A percentile compares a stretch with the other conserved stretches of the same genome.
Evolutionary conservation across 2,888 invertebrate species (phyloP).

Genomic region (Calliphora vomitoria): DNA sequence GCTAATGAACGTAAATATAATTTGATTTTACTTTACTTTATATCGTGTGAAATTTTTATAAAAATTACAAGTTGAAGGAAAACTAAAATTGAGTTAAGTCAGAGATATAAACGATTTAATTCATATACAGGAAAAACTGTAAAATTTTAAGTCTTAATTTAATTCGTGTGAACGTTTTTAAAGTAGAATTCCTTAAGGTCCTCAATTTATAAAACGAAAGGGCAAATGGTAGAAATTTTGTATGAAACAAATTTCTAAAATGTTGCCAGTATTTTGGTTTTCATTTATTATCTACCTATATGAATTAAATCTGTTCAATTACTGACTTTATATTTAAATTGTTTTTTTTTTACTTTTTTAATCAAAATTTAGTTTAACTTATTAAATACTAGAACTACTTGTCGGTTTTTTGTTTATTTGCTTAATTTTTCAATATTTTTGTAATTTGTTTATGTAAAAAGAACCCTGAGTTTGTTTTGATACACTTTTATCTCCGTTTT

Average conservation of each 20-base stretch:
- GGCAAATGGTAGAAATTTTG: too few species aligned
- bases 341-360: background rate
- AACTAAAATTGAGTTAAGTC: background rate
- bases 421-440: background rate
- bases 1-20: background rate
- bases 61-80: background rate
- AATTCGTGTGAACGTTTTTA: too few species aligned
- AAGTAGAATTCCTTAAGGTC: too few species aligned
- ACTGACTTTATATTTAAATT: background rate
- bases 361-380: slow-evolving; percentile 8
- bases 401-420: slow-evolving; percentile 21
- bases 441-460: slow-evolving; percentile 31
- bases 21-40: background rate
- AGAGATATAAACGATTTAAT: slow-evolving; percentile 14
- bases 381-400: slow-evolving; percentile 7
- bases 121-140: background rate
- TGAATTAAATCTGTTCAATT: slow-evolving; percentile 14
- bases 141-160: too few species aligned
- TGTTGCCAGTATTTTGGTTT: too few species aligned
- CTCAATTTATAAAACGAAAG: too few species aligned
- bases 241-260: too few species aligned
- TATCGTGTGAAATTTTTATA: background rate
- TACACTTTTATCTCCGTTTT: slow-evolving; percentile 38
- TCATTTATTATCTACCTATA: background rate
- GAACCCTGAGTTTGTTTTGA: slow-evolving; percentile 70